Conservation (phyloP, 2,888 invertebrate genomes). For the Apamea monoglypha region DNA sequence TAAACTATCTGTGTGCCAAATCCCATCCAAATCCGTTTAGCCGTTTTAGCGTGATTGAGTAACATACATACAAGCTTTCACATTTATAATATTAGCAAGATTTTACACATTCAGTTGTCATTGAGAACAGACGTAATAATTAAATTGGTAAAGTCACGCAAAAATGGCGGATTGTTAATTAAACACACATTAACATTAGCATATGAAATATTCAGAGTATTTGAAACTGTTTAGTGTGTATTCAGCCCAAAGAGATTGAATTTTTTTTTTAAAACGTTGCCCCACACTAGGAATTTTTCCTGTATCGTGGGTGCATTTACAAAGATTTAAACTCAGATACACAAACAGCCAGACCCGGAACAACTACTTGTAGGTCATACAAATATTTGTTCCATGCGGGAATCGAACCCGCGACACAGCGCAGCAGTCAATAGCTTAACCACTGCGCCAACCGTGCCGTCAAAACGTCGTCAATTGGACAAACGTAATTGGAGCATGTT, state of each 20-base stretch:
- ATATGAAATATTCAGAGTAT: conserved; percentile 21
- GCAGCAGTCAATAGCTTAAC: too few relatives aligned
- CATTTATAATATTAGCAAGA: neutral
- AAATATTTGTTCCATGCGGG: too few relatives aligned
- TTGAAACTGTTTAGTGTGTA: conserved; percentile 26
- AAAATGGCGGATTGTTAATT: conserved; percentile 32
- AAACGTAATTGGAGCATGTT: conserved; percentile 36
- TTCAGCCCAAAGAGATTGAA: conserved; percentile 22
- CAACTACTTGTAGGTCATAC: too few relatives aligned
- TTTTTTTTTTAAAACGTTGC: too few relatives aligned
- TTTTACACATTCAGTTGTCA: neutral
- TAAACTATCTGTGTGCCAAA: neutral
- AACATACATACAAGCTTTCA: neutral
- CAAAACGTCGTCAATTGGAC: too few relatives aligned
- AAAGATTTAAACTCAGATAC: too few relatives aligned
- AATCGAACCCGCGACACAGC: too few relatives aligned
- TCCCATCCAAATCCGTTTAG: neutral
- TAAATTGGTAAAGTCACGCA: conserved; percentile 28
- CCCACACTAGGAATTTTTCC: too few relatives aligned
- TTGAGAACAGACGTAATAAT: conserved; percentile 22
- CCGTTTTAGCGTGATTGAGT: neutral
- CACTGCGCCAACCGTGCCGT: too few relatives aligned
- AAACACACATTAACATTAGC: conserved; percentile 36
- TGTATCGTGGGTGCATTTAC: too few relatives aligned
- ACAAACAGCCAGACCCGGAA: too few relatives aligned